Percentiles rank a stretch among this genome's conserved stretches.
Conservation (phyloP, 2,888 invertebrate species). For the Oligia latruncula region DNA sequence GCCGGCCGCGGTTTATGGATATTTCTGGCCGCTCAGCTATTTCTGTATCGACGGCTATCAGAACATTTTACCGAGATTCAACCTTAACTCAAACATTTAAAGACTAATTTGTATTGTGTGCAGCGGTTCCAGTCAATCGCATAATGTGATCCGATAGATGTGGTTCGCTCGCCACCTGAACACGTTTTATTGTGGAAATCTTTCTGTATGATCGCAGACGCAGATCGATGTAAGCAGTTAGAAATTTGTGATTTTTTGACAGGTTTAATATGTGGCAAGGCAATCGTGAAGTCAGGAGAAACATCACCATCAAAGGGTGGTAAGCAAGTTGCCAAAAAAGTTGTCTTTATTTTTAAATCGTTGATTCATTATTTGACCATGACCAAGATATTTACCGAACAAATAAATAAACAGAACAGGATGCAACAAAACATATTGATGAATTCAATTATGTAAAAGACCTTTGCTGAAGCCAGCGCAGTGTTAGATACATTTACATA, state of each 20-base stretch:
- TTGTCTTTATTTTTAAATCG: too few relatives aligned
- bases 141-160: slow-evolving; percentile 51
- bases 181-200: slow-evolving; percentile 45
- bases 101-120: slow-evolving; percentile 45
- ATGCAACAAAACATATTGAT: not conserved
- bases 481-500: not conserved
- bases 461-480: not conserved
- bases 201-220: slow-evolving; percentile 31
- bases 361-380: not conserved
- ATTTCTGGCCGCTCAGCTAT: slow-evolving; percentile 67
- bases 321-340: not conserved
- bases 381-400: not conserved
- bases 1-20: slow-evolving; percentile 60
- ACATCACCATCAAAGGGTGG: not conserved
- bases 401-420: slow-evolving; percentile 9
- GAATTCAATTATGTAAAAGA: slow-evolving; percentile 3
- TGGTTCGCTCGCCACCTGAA: slow-evolving; percentile 41
- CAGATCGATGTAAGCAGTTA: not conserved
- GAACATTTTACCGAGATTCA: slow-evolving; percentile 27
- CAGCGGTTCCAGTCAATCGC: slow-evolving; percentile 43
- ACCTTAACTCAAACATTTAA: slow-evolving; percentile 45
- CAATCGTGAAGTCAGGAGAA: not conserved
- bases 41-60: slow-evolving; percentile 48
- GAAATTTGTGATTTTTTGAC: not conserved
- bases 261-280: not conserved